Percentiles rank a stretch among this genome's conserved stretches.
These are phyloP conservation scores for Lasioglossum figueresi DNA, from an alignment of 2,888 invertebrate genomes.

Conservation along the genomic window DNA sequence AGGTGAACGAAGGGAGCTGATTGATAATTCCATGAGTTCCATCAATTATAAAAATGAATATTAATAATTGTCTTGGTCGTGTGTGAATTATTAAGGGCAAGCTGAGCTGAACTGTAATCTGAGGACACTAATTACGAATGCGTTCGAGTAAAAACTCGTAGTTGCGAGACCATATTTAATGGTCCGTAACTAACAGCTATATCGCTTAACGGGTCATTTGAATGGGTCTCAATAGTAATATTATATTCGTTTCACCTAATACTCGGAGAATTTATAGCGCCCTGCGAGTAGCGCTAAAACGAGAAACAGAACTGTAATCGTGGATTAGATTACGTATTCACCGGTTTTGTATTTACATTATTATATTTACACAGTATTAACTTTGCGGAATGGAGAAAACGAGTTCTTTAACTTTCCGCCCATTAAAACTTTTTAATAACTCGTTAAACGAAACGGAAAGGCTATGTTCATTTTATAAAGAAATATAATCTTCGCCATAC, in stretches of 20 bases:
- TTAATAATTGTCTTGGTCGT: not conserved
- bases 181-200: not conserved
- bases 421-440: not conserved
- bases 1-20: too few species aligned
- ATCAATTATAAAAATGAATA: not conserved
- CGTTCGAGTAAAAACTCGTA: not conserved
- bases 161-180: not conserved
- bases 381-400: too few species aligned
- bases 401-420: not conserved
- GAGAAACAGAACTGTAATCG: not conserved
- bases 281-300: not conserved
- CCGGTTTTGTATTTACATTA: not conserved
- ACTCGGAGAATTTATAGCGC: not conserved
- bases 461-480: not conserved
- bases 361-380: too few species aligned
- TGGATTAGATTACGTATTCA: not conserved
- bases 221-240: not conserved
- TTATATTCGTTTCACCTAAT: not conserved
- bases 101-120: not conserved
- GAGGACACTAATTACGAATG: not conserved
- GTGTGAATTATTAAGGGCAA: not conserved
- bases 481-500: too few species aligned
- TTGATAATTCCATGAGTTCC: too few species aligned
- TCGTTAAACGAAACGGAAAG: not conserved
- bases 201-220: constrained; percentile 6